Evolutionary conservation across 2,797 vertebrate species (phyloP).

Genomic region (Apogon hyalosoma): DNA sequence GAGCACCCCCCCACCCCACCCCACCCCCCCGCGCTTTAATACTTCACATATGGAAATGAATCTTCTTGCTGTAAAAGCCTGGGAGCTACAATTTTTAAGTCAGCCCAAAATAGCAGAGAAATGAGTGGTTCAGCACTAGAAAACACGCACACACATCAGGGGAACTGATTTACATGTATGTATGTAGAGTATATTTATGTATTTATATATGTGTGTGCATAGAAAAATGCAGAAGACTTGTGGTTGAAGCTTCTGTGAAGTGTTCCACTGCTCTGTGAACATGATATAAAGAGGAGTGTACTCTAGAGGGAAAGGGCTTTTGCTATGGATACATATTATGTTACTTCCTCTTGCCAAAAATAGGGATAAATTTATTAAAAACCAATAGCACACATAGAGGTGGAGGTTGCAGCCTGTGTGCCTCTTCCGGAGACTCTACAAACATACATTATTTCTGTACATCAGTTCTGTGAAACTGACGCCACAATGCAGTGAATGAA

Average conservation of each 20-base stretch:
- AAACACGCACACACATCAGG: slow-evolving; percentile 18
- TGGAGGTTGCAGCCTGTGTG: no score
- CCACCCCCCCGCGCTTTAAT: not conserved
- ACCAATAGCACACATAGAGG: no score
- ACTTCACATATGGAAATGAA: slow-evolving; percentile 35
- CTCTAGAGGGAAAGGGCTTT: not conserved
- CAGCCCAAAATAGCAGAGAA: slow-evolving; percentile 60
- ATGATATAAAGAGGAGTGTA: slow-evolving; percentile 7
- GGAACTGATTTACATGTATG: slow-evolving; percentile 21
- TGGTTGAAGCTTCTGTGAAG: not conserved
- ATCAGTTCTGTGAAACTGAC: no score
- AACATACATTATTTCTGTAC: slow-evolving; percentile 8
- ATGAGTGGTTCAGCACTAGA: slow-evolving; percentile 19
- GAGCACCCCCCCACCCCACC: not conserved
- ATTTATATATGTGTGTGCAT: not conserved
- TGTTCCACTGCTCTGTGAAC: not conserved
- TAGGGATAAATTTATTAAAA: no score
- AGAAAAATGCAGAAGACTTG: not conserved
- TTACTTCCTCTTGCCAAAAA: no score
- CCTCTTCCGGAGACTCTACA: not conserved
- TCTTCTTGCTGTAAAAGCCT: slow-evolving; percentile 39
- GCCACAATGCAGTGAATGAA: no score
- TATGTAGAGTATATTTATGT: not conserved
- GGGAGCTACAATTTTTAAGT: slow-evolving; percentile 44
- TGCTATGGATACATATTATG: no score